Base-by-base conservation (phyloP, 2,797 vertebrate genomes). In the Pangasius djambal region DNA sequence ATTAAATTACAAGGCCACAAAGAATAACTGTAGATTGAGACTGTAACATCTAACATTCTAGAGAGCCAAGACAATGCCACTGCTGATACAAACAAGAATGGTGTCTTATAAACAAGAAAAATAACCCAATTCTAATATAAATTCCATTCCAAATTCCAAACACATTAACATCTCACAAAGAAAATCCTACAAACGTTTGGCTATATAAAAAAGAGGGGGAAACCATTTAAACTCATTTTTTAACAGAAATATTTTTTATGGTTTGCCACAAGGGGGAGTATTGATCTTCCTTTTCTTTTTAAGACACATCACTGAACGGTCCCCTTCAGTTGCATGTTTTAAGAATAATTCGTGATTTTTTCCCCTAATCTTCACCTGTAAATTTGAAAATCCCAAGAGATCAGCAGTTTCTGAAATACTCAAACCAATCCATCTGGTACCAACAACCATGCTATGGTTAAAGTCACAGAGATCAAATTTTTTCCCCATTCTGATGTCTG, bases 251-350 rank as follows among this genome's bases (percentile, higher is more conserved):
- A 57, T 65, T 44, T 78, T 85, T 70, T 13, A 57, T 16, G 69
- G 75, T 72, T 8, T 20, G 70, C 95, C 96, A 96, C 94, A 89
- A 95, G 96, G 94, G 94, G 96, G 92, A 91, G 93, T 86, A 88
- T 91, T 90, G 87, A 90, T 78, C 78, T 79, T 86, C 74, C 20
- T 44, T 85, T 88, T 91, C 4, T 31, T 44, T 78, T 55, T 6
- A 70, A 82, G 37, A 69, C 48, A 55, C 48, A 34, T 48, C 59
- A 50, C 48, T 61, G 28, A 78, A 85, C 4, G 12, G 40, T 37
- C 40, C n/a, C 7, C 8, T 79, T 74, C 6, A 48, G 0, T 9
- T 93, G 74, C 93, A 93, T 89, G 93, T 93, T 92, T 89, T 28
- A 6, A 4, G 65, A 20, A 69, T 31, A 16, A 31, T 67, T 50